A percentile compares a stretch with the other conserved stretches of the same genome.
Conservation (phyloP, 2,888 invertebrate species). For the Hirudinaria manillensis region DNA sequence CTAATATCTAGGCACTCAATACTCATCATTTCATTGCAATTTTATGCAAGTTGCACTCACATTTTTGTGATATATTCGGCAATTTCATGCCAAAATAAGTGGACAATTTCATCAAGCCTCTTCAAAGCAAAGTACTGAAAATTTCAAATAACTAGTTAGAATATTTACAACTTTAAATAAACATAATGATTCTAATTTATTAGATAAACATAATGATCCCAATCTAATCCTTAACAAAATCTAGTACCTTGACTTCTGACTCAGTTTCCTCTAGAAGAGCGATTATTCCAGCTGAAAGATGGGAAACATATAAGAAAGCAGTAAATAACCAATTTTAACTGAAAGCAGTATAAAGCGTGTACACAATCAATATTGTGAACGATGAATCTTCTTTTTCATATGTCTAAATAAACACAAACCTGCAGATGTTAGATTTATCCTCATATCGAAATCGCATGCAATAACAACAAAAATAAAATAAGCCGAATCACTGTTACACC, state of each 20-base stretch:
- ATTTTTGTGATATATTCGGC: slow-evolving; percentile 95
- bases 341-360: not conserved
- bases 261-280: slow-evolving; percentile 89
- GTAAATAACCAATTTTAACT: not conserved
- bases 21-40: too few species aligned
- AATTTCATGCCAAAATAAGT: slow-evolving; percentile 98
- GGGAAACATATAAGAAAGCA: not conserved
- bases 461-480: slow-evolving; percentile 14
- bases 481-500: slow-evolving; percentile 28
- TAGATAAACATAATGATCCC: not conserved
- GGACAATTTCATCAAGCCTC: slow-evolving; percentile 85
- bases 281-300: slow-evolving; percentile 74
- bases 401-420: slow-evolving; percentile 28
- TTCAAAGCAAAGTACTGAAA: slow-evolving; percentile 74
- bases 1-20: too few species aligned
- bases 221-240: not conserved
- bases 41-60: slow-evolving; percentile 53
- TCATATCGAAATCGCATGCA: slow-evolving; percentile 37
- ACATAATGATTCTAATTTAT: not conserved
- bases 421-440: slow-evolving; percentile 46
- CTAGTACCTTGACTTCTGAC: slow-evolving; percentile 70
- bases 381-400: not conserved
- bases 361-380: not conserved
- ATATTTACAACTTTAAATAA: not conserved
- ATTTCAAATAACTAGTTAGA: slow-evolving; percentile 22